phyloP scores from a whole-genome alignment of 2,797 vertebrate species.

The Tarsius wallacei region DNA sequence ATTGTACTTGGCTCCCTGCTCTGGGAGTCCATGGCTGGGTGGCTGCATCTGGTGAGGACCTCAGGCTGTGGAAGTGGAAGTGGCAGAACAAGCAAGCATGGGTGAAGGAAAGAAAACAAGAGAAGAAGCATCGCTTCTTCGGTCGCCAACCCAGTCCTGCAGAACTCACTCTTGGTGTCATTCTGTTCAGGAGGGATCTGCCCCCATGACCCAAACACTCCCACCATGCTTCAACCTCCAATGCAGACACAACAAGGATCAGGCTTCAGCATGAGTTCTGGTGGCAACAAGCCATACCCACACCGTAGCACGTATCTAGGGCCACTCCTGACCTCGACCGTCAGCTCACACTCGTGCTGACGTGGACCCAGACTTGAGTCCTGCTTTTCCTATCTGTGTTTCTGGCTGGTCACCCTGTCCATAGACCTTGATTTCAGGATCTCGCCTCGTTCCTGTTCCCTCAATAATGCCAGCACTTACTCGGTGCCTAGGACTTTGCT shows the following conservation, averaged over 20 bases:
- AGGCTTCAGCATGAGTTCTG: background rate
- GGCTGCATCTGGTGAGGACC: background rate
- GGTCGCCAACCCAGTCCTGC: background rate
- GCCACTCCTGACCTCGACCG: background rate
- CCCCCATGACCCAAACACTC: background rate
- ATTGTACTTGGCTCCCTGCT: background rate
- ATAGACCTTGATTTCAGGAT: background rate
- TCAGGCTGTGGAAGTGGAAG: background rate
- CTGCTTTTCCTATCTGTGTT: background rate
- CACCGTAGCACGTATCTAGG: background rate
- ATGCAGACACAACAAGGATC: background rate
- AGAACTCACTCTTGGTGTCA: background rate
- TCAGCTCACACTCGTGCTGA: background rate
- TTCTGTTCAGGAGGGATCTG: background rate
- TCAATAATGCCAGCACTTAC: background rate
- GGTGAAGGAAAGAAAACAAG: too few species aligned
- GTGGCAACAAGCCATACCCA: background rate
- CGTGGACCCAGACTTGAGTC: background rate
- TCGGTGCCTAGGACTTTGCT: background rate
- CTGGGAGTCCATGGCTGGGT: background rate
- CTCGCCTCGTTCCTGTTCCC: background rate
- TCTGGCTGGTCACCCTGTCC: background rate
- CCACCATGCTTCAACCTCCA: background rate
- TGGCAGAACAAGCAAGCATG: too few species aligned
- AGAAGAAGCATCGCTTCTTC: background rate